phyloP scores from a whole-genome alignment of 1,140 invertebrate species.

The Magallana angulata region DNA sequence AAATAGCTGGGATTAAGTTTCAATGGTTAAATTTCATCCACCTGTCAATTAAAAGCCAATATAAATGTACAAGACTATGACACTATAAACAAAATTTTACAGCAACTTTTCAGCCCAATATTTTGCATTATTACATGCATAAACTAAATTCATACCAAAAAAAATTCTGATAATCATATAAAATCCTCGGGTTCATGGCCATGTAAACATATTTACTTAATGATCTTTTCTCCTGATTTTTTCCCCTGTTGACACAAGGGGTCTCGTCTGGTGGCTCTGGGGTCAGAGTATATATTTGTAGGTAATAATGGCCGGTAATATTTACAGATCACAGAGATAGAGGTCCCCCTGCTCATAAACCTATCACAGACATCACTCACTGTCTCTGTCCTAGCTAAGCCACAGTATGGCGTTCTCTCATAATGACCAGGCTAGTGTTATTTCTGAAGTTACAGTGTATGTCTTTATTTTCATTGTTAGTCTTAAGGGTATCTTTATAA shows the following conservation, averaged over 20 bases:
- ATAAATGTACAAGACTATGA: neutral
- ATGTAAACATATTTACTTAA: neutral
- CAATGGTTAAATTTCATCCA: neutral
- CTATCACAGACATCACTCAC: neutral
- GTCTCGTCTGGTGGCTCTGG: neutral
- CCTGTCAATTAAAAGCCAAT: neutral
- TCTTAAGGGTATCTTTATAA: too few species aligned
- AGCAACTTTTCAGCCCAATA: too few species aligned
- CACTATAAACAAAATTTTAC: neutral
- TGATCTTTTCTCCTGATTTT: neutral
- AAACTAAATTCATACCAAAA: too few species aligned
- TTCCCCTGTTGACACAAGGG: neutral
- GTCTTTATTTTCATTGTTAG: too few species aligned
- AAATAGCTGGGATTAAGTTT: neutral
- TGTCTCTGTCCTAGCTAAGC: neutral
- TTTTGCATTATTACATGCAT: too few species aligned
- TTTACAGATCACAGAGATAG: neutral
- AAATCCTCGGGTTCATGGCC: neutral
- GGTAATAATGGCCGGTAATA: slow-evolving; percentile 19
- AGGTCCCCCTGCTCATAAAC: neutral
- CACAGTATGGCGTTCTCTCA: neutral
- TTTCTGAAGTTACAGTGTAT: too few species aligned
- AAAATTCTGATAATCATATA: too few species aligned
- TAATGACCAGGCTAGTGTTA: neutral
- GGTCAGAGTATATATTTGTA: slow-evolving; percentile 19